Evolutionary conservation across 92 coral and sea anemone genomes (phyloP), one percentile per base, ranked within the genome.

Genomic region (Scolanthus callimorphus): DNA sequence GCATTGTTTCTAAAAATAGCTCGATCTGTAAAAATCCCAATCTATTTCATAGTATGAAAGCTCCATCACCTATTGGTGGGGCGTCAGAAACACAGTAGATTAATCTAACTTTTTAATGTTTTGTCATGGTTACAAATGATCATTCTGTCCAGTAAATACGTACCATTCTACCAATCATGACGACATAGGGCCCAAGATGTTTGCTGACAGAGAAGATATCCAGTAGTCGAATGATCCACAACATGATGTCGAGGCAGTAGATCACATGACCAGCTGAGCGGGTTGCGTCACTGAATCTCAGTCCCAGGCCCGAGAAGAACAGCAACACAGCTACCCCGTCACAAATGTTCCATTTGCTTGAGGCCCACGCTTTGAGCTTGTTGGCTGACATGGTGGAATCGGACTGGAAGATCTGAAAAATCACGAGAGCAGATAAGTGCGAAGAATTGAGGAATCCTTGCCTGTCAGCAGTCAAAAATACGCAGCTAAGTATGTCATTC

Each of bases 161-260:
- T 63, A 82, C 88, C 96, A 88, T 88, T 60, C 96, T 58, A 11
- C 96, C 90, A 34, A 88, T 88, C 90, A 83, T 88, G 9, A 88
- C 96, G 58, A 88, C 96, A 37, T 88, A 88, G 9, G 96, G 96
- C 54, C 96, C 96, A 46, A 88, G 51, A 23, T 87, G 81, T 62
- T 88, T 77, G 61, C 96, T 88, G 60, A 88, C 96, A 13, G 90
- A 83, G 66, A 88, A 88, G 0, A 88, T 88, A 59, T 88, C 80
- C 69, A 88, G 41, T 24, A 88, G 44, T n/a, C 96, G 85, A 31
- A 83, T 78, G 37, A 88, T 88, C 96, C 96, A 88, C 39, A 88
- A 60, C 96, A 83, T 88, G 67, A 83, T 73, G 51, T 88, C 90
- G 78, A 88, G 78, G 71, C 96, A 57, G 62, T 88, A 88, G 4